Percentiles rank a stretch among this genome's conserved stretches.
Evolutionary conservation across 2,113 vertebrate species (phyloP).

Genomic region (Onychostruthus taczanowskii): DNA sequence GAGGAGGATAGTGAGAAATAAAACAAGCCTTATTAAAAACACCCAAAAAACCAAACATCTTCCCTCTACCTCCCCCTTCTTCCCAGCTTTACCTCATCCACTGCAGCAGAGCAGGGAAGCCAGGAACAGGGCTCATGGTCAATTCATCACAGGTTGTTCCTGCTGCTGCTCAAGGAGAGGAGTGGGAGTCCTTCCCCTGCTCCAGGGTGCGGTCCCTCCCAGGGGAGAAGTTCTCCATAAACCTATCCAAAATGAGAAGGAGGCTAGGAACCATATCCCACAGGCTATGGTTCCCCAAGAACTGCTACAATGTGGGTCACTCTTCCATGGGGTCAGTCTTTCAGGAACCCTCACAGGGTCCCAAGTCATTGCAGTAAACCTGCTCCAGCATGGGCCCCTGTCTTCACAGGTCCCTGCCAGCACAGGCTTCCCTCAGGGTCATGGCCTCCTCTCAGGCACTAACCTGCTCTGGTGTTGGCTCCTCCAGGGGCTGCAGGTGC

Average conservation of each 20-base stretch:
- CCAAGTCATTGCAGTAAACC: not conserved
- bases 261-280: not conserved
- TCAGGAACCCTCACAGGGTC: not conserved
- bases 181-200: not conserved
- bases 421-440: not conserved
- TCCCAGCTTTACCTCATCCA: not conserved
- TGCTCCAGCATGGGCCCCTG: not conserved
- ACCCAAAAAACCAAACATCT: accelerated
- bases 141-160: not conserved
- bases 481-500: not conserved
- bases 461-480: not conserved
- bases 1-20: not conserved
- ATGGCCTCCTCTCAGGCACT: not conserved
- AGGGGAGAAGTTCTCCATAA: not conserved
- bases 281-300: accelerated
- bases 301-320: not conserved
- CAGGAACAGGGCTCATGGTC: not conserved
- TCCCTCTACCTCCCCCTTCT: not conserved
- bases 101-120: not conserved
- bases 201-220: not conserved
- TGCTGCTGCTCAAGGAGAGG: not conserved
- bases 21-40: not conserved
- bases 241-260: not conserved
- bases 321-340: not conserved
- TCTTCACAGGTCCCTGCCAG: not conserved